Conservation (phyloP, 2,113 vertebrate species). For the Phyllostomus discolor region DNA sequence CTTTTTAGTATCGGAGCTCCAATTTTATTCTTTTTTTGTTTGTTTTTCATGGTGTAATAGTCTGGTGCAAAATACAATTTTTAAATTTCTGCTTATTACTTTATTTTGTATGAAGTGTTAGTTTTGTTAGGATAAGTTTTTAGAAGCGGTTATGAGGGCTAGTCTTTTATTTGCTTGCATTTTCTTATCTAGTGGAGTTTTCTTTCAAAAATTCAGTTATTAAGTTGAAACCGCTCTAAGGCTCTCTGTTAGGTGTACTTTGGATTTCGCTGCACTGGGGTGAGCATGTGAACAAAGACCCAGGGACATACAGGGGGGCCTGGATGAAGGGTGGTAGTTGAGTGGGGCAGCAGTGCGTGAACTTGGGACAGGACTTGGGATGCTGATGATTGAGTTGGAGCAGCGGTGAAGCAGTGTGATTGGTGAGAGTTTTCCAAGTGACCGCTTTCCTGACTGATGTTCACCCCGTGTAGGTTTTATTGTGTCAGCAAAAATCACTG, state of each 20-base stretch:
- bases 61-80: background rate
- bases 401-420: background rate
- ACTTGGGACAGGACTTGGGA: background rate
- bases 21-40: background rate
- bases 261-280: background rate
- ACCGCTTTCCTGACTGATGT: conserved; percentile 42
- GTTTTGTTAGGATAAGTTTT: conserved; percentile 26
- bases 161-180: background rate
- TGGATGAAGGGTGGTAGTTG: background rate
- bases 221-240: background rate
- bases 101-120: background rate
- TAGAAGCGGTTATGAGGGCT: background rate
- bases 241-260: background rate
- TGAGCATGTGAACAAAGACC: background rate
- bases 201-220: background rate
- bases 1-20: background rate
- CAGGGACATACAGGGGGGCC: background rate
- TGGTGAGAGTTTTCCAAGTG: conserved; percentile 54
- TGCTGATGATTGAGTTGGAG: conserved; percentile 43
- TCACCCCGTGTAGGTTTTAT: background rate
- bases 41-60: background rate
- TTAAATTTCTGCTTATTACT: background rate
- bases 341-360: background rate
- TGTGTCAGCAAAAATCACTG: conserved; percentile 41
- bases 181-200: background rate